Evolutionary conservation across 1,140 invertebrate genomes (phyloP), one percentile per base, ranked within the genome.

Genomic region (Drosophila jambulina): DNA sequence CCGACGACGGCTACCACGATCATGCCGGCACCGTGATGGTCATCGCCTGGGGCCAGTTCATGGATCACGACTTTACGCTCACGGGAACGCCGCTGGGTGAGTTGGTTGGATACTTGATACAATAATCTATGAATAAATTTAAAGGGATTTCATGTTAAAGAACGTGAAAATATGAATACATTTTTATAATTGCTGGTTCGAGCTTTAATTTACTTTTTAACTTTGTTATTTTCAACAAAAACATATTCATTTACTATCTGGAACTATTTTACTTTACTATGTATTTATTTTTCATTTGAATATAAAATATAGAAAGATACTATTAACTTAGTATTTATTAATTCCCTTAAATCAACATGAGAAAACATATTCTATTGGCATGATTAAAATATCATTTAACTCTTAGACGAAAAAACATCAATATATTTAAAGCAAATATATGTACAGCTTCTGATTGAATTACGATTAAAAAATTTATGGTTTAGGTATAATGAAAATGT

Each of bases 1-100:
- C 97, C 7, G 97, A 98, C 82, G 97, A 98, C 74, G 97, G 97
- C 29, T 97, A 95, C 94, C 97, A 98, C 86, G 97, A 98, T 93
- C 97, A 98, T 91, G 97, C 97, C n/a, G 97, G 97, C 48, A 98
- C 97, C 15, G 97, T 98, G 70, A 97, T 98, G 96, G 95, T 98
- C 45, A 97, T 98, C 67, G 97, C 97, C 57, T 98, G 97, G 97
- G 97, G 97, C 80, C 98, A 98, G 93, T 98, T 98, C 93, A 97
- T 98, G 95, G 98, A 98, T 93, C 98, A 98, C 93, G 98, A 98
- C 92, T 96, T 98, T 79, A 98, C 97, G 2, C 94, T 98, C 12
- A 98, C 97, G 54, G 97, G 95, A 32, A 97, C 97, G 34, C 97
- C 97, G 64, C 93, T 97, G 70, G 97, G 97, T 97, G 94, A 43